These are phyloP conservation scores for Campoplex capitator DNA, from an alignment of 2,888 invertebrate species.

Conservation along the genomic window DNA sequence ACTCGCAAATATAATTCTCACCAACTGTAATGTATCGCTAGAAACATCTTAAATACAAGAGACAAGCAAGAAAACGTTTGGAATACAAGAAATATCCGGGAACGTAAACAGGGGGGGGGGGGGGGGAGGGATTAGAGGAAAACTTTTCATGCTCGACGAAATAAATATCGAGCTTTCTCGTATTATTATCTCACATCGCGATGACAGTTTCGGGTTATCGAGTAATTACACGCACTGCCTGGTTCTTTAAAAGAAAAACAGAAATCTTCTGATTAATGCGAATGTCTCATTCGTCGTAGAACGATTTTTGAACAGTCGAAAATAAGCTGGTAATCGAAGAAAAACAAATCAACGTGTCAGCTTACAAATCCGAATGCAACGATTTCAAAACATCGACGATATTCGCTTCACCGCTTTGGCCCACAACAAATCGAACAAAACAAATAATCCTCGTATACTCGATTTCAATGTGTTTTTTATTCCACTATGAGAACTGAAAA, in stretches of 20 bases:
- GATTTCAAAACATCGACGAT: slow-evolving; percentile 1
- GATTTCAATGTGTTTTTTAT: background rate
- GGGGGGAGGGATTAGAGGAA: background rate
- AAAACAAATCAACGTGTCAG: background rate
- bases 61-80: slow-evolving; percentile 29
- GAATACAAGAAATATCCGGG: background rate
- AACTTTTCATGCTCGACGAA: slow-evolving; percentile 12
- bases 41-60: background rate
- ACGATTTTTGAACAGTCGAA: background rate
- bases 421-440: background rate
- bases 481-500: background rate
- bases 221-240: background rate
- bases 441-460: background rate
- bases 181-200: background rate
- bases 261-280: background rate
- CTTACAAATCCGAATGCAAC: slow-evolving; percentile 12
- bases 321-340: background rate
- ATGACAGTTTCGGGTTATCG: background rate
- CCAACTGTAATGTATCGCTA: slow-evolving; percentile 15
- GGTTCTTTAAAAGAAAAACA: background rate
- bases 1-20: slow-evolving; percentile 40
- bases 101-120: background rate
- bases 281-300: background rate
- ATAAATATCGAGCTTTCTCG: background rate
- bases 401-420: background rate